Evolutionary conservation across 2,113 vertebrate species (phyloP), one percentile per base, ranked within the genome.

Genomic region (Oxyura jamaicensis): DNA sequence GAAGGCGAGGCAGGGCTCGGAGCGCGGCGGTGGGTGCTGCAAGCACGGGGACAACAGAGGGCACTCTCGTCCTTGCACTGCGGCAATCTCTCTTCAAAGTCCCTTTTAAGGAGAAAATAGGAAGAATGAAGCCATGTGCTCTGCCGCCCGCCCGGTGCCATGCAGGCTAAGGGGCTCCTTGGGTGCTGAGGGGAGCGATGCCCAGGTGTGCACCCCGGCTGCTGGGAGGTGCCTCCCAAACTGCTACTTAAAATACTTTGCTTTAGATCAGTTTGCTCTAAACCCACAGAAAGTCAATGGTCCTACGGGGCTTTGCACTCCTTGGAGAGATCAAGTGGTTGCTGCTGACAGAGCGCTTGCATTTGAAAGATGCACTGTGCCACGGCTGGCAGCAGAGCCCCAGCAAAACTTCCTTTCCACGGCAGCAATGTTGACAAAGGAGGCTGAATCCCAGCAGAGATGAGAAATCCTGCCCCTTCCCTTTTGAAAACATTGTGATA

Each of bases 221-320:
- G 33, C 35, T 4, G 5, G n/a, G 73, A n/a, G 36, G 19, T 48
- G 19, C 26, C 1, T 0, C 26, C 7, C 68, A 13, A 42, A 66
- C 52, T 66, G 42, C 31, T 35, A 46, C 41, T 58, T 63, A 20
- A 36, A n/a, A 11, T 13, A 0, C n/a, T n/a, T 46, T 36, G 35
- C 41, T 67, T 52, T 25, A 2, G 13, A 13, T 31, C 41, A 19
- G 23, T 46, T 86, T 26, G 26, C 35, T 53, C 46, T 25, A 46
- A 56, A 66, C 26, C 41, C 44, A 15, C 33, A 20, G 60, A 33
- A 66, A 35, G 56, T 18, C 28, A 14, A 6, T 19, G 28, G 29
- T 20, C 66, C 6, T 23, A 1, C 0, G 0, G 55, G 28, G 6
- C n/a, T 36, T 52, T 44, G 18, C 3, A 2, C 41, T 41, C 63